These are phyloP conservation scores for Athene cunicularia DNA, from an alignment of 2,113 vertebrate genomes.

Conservation along the genomic window DNA sequence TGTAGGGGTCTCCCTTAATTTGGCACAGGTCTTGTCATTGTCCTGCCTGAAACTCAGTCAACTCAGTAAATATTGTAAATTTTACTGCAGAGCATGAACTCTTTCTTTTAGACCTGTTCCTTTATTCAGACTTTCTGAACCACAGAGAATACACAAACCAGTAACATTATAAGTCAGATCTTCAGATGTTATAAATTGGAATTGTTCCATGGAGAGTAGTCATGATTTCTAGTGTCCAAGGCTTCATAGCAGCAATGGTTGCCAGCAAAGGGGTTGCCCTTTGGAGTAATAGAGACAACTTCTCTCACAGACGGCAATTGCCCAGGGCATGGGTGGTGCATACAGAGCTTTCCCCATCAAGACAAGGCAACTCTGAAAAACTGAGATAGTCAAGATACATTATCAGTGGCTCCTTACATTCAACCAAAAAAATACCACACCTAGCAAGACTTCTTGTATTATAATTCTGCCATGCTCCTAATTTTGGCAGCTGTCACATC, in stretches of 20 bases:
- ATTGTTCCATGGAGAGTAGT: not conserved
- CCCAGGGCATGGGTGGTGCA: rapidly evolving
- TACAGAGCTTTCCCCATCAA: not conserved
- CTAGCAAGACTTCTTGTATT: not conserved
- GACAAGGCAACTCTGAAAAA: not conserved
- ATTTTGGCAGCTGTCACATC: not conserved
- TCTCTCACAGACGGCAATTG: not conserved
- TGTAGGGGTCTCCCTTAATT: not conserved
- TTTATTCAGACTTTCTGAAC: not conserved
- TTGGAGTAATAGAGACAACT: not conserved
- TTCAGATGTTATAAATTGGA: not conserved
- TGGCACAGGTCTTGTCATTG: not conserved
- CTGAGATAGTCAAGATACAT: not conserved
- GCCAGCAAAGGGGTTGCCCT: too few relatives aligned
- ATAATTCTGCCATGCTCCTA: not conserved
- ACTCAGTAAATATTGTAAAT: not conserved
- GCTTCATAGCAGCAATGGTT: not conserved
- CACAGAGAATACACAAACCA: not conserved
- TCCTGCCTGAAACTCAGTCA: not conserved
- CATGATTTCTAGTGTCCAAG: not conserved
- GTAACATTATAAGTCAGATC: not conserved
- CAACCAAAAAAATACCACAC: not conserved
- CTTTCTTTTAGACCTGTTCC: not conserved
- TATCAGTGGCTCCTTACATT: not conserved
- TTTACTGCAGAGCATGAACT: not conserved